Evolutionary conservation across 2,888 invertebrate genomes (phyloP).

Genomic region (Tribolium freemani): DNA sequence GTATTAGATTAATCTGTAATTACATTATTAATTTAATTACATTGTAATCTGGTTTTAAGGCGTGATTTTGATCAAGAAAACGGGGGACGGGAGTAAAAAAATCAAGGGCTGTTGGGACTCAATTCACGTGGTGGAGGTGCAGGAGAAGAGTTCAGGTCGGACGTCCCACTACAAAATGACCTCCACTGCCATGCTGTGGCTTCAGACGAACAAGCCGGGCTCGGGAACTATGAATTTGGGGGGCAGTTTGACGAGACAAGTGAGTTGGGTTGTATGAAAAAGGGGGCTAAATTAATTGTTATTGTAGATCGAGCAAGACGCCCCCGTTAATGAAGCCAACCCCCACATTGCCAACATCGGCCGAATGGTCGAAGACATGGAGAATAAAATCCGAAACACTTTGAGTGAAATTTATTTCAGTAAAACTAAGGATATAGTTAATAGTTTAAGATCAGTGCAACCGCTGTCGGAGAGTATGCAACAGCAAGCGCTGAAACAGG

Average conservation of each 20-base stretch:
- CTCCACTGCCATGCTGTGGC: constrained; percentile 99
- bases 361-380: constrained; percentile 99
- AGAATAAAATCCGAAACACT: constrained; percentile 98
- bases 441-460: constrained; percentile 83
- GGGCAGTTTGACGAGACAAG: constrained; percentile 97
- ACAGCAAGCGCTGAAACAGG: constrained; percentile 87
- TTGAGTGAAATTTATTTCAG: constrained; percentile 99
- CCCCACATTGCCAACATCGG: constrained; percentile 99
- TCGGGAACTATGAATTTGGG: constrained; percentile 99
- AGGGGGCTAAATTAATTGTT: not conserved
- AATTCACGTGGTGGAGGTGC: constrained; percentile 98
- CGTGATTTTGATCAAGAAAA: constrained; percentile 98
- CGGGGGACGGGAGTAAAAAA: constrained; percentile 97
- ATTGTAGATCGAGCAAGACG: constrained; percentile 89
- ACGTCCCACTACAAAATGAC: constrained; percentile 98
- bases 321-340: constrained; percentile 90
- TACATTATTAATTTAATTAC: too few relatives aligned
- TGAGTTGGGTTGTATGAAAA: constrained; percentile 60
- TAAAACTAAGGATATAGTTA: constrained; percentile 98
- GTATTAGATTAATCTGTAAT: too few relatives aligned
- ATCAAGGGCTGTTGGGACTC: constrained; percentile 99
- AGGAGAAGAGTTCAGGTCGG: constrained; percentile 94
- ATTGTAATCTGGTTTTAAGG: constrained; percentile 69
- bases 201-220: constrained; percentile 96
- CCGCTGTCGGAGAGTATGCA: constrained; percentile 87